Evolutionary conservation across 2,113 vertebrate species (phyloP).

Genomic region (Sclerurus mexicanus): DNA sequence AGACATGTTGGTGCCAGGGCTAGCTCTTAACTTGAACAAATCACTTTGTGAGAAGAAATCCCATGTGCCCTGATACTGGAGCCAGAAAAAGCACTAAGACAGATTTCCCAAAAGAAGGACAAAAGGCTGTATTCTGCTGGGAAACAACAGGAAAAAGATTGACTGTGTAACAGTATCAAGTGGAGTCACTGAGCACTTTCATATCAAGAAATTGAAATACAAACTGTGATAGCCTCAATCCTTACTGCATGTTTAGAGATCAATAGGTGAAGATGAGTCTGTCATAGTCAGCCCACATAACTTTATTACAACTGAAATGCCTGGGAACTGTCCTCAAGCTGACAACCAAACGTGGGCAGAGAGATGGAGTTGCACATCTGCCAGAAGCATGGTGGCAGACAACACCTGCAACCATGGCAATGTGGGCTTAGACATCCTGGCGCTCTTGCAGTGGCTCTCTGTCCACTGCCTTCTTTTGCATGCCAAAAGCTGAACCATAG

Average conservation of each 20-base stretch:
- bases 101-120: constrained; percentile 36
- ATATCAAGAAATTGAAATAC: not conserved
- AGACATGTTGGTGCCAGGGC: constrained; percentile 59
- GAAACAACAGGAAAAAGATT: not conserved
- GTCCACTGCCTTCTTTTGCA: not conserved
- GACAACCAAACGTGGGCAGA: not conserved
- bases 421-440: not conserved
- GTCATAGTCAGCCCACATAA: not conserved
- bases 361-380: not conserved
- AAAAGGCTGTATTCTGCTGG: constrained; percentile 24
- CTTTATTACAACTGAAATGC: not conserved
- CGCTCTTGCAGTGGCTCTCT: not conserved
- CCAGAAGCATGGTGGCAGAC: not conserved
- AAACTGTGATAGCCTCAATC: not conserved
- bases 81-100: constrained; percentile 19
- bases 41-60: constrained; percentile 52
- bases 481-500: not conserved
- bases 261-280: not conserved
- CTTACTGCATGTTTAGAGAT: not conserved
- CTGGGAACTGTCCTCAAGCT: not conserved
- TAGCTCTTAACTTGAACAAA: constrained; percentile 49
- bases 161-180: not conserved
- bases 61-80: not conserved
- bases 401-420: not conserved
- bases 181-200: not conserved